Percentiles rank a stretch among this genome's conserved stretches.
phyloP scores from a whole-genome alignment of 2,797 vertebrate species.

The Ateles fusciceps region DNA sequence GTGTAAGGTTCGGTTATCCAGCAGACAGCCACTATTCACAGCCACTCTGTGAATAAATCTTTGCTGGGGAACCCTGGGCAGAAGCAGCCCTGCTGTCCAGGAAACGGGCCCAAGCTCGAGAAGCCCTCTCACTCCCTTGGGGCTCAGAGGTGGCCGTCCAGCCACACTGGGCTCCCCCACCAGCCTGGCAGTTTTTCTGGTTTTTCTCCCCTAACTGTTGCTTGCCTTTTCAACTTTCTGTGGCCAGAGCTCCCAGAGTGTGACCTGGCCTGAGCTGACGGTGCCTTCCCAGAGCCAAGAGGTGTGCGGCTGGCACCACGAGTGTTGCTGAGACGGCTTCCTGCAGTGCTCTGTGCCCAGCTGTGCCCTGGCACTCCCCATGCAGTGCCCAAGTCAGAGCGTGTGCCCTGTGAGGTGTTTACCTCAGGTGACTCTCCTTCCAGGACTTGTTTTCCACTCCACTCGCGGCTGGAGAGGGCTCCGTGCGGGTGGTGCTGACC shows the following conservation, averaged over 20 bases:
- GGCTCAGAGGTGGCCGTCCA: not conserved
- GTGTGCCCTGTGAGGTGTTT: not conserved
- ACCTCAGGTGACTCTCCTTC: not conserved
- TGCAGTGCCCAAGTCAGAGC: not conserved
- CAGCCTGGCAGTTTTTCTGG: not conserved
- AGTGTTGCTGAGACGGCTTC: not conserved
- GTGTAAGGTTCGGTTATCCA: not conserved
- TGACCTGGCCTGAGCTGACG: not conserved
- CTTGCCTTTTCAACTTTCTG: not conserved
- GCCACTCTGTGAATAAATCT: not conserved
- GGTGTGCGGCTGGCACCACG: fast-evolving
- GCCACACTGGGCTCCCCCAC: no score
- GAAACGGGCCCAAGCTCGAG: not conserved
- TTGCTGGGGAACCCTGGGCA: not conserved
- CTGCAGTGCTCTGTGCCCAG: not conserved
- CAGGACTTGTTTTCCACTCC: not conserved
- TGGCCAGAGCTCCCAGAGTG: not conserved
- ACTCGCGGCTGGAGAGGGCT: not conserved
- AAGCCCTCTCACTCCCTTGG: not conserved
- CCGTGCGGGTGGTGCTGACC: not conserved
- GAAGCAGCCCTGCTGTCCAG: not conserved
- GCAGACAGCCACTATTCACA: not conserved
- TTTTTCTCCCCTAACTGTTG: not conserved
- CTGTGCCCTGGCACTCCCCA: not conserved
- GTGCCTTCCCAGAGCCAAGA: no score